Conservation (phyloP, 2,797 vertebrate species). For the Rhinatrema bivittatum region DNA sequence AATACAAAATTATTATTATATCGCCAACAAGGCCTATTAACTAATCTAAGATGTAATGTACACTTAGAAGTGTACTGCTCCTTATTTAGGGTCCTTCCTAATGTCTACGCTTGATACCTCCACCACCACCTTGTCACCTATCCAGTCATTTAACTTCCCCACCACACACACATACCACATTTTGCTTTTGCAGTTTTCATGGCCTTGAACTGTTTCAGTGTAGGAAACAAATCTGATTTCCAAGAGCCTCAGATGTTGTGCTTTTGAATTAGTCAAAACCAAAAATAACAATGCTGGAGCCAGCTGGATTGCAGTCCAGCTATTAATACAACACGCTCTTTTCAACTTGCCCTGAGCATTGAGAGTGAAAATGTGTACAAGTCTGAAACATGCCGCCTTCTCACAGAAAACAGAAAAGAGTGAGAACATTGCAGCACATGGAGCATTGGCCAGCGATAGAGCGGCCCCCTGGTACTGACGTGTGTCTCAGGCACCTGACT, state of each 20-base stretch:
- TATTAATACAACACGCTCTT: conserved; percentile 40
- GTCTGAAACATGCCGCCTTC: too few relatives aligned
- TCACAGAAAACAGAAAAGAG: too few relatives aligned
- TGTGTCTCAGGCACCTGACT: background rate
- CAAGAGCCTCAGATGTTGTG: conserved; percentile 33
- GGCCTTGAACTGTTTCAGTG: conserved; percentile 13
- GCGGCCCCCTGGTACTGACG: background rate
- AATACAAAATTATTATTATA: too few relatives aligned
- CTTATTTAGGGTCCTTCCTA: too few relatives aligned
- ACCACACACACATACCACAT: too few relatives aligned
- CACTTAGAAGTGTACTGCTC: too few relatives aligned
- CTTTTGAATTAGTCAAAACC: conserved; percentile 25
- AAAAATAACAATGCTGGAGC: conserved; percentile 33
- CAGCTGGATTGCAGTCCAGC: conserved; percentile 21
- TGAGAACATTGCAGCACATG: too few relatives aligned
- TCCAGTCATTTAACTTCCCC: too few relatives aligned
- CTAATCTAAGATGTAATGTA: too few relatives aligned
- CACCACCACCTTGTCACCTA: too few relatives aligned
- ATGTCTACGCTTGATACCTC: too few relatives aligned
- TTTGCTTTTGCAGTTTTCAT: background rate
- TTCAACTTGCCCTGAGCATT: conserved; percentile 29
- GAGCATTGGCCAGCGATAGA: background rate
- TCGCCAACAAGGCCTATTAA: too few relatives aligned
- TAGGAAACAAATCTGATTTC: conserved; percentile 28
- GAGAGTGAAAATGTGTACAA: conserved; percentile 23